Evolutionary conservation across 2,113 vertebrate genomes (phyloP).

Genomic region (Microcebus murinus): DNA sequence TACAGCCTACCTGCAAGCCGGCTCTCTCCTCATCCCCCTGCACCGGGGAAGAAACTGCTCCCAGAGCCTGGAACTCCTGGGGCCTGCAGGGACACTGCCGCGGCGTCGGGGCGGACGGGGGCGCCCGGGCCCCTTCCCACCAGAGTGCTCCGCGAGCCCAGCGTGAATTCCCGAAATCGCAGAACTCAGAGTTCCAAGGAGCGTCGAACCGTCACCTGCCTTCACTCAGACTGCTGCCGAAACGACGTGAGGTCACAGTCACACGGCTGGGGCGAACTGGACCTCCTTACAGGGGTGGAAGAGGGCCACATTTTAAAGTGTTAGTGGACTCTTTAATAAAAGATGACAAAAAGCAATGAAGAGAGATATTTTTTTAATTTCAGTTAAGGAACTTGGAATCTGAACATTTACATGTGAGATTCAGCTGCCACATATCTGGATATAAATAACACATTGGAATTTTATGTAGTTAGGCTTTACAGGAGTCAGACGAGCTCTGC

Average conservation of each 20-base stretch:
- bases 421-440: constrained; percentile 66
- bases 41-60: neutral
- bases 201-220: neutral
- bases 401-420: constrained; percentile 67
- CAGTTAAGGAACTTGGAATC: constrained; percentile 59
- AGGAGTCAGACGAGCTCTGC: constrained; percentile 64
- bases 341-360: neutral
- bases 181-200: neutral
- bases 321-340: constrained; percentile 47
- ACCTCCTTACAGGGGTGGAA: neutral
- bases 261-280: neutral
- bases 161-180: neutral
- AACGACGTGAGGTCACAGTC: neutral
- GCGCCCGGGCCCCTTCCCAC: neutral
- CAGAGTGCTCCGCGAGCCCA: accelerated
- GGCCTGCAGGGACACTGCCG: accelerated
- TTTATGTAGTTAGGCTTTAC: constrained; percentile 71
- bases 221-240: neutral
- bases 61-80: neutral
- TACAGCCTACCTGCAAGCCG: neutral
- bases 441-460: constrained; percentile 75
- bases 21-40: neutral
- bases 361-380: neutral
- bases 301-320: neutral
- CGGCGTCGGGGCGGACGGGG: no score